Percentiles rank a stretch among this genome's conserved stretches.
phyloP scores from a whole-genome alignment of 2,113 vertebrate genomes.

The Chloropsis cyanopogon region DNA sequence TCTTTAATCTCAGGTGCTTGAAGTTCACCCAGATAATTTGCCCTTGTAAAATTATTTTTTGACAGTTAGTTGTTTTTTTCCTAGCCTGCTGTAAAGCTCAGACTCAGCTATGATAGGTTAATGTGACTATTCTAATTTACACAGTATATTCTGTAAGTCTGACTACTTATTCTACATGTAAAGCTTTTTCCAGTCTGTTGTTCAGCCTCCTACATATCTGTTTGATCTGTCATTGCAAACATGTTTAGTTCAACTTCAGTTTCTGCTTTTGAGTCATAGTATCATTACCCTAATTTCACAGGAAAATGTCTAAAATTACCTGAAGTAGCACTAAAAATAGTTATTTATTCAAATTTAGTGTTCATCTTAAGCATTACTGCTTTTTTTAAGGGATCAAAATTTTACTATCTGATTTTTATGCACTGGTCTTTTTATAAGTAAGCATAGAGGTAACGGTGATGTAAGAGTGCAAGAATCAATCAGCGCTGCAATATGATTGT shows the following conservation, averaged over 20 bases:
- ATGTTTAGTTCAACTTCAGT: neutral
- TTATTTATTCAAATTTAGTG: neutral
- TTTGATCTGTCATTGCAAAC: constrained; percentile 5
- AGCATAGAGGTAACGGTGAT: neutral
- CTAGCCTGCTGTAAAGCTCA: neutral
- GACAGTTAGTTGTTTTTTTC: neutral
- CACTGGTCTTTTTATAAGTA: neutral
- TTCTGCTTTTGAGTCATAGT: constrained; percentile 53
- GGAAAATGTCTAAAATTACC: constrained; percentile 2
- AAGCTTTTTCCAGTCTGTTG: constrained; percentile 15
- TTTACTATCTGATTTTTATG: neutral
- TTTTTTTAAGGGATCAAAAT: neutral
- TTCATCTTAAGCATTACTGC: neutral
- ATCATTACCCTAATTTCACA: neutral
- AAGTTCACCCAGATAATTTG: neutral
- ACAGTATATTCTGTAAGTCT: neutral
- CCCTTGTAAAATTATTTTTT: neutral
- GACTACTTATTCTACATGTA: neutral
- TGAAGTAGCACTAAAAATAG: neutral
- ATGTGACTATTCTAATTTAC: neutral
- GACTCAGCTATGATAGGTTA: neutral
- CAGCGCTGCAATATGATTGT: neutral
- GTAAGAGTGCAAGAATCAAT: neutral
- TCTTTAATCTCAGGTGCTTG: neutral
- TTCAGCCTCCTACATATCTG: constrained; percentile 14